These are phyloP conservation scores for Temnothorax unifasciatus DNA, from an alignment of 2,888 invertebrate species.

Conservation along the genomic window DNA sequence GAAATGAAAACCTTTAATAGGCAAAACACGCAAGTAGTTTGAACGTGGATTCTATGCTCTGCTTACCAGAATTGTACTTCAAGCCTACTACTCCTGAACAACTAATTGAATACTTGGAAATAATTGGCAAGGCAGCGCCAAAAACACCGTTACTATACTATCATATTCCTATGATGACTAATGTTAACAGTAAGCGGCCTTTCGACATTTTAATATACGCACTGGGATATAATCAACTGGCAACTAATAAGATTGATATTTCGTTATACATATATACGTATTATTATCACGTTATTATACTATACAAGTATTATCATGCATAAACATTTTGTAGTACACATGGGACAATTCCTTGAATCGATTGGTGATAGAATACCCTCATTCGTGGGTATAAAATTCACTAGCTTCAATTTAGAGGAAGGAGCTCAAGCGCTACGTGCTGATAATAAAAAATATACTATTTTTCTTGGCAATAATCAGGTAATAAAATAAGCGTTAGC, in stretches of 20 bases:
- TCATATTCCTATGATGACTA: slow-evolving; percentile 92
- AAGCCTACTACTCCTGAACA: slow-evolving; percentile 89
- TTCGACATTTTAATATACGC: neutral
- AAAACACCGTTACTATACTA: slow-evolving; percentile 93
- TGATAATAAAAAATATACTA: slow-evolving; percentile 87
- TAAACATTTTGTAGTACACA: slow-evolving; percentile 88
- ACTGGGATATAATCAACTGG: neutral
- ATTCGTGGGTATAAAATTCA: slow-evolving; percentile 94
- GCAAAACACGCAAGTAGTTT: slow-evolving; percentile 90
- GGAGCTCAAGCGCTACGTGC: slow-evolving; percentile 88
- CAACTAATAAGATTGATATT: slow-evolving; percentile 9
- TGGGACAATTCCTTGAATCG: slow-evolving; percentile 90
- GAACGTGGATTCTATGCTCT: slow-evolving; percentile 90
- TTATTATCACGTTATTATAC: no score
- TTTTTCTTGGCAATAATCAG: slow-evolving; percentile 91
- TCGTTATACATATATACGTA: neutral
- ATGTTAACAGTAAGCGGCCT: slow-evolving; percentile 90
- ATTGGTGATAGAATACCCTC: slow-evolving; percentile 90
- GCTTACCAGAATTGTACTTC: slow-evolving; percentile 92
- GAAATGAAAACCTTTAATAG: slow-evolving; percentile 84
- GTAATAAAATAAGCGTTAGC: slow-evolving; percentile 83
- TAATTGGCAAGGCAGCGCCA: slow-evolving; percentile 91
- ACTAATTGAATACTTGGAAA: slow-evolving; percentile 90
- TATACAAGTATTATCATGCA: neutral
- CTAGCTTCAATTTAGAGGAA: slow-evolving; percentile 91